phyloP scores from a whole-genome alignment of 2,888 invertebrate genomes.

The Glyphotaelius pellucidus region DNA sequence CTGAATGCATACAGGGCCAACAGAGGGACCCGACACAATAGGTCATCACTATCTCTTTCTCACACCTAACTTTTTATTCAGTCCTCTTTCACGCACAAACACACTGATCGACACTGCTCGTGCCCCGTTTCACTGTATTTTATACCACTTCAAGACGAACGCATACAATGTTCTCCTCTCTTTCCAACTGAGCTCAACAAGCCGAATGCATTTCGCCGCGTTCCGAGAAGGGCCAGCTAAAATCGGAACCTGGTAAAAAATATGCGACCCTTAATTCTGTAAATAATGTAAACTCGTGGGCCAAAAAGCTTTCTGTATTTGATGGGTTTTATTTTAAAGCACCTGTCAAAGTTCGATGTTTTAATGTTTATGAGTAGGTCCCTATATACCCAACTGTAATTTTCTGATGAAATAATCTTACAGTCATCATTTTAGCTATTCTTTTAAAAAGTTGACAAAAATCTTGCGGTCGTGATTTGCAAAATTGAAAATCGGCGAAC shows the following conservation, averaged over 20 bases:
- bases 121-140: conserved; percentile 46
- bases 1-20: conserved; percentile 51
- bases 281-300: not conserved
- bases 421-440: not conserved
- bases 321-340: not conserved
- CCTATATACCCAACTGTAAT: not conserved
- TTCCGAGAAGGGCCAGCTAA: conserved; percentile 30
- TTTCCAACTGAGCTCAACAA: conserved; percentile 25
- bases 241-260: not conserved
- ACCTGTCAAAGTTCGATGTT: too few relatives aligned
- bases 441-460: too few relatives aligned
- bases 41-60: conserved; percentile 62
- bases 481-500: too few relatives aligned
- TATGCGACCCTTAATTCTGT: not conserved
- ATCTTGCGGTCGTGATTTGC: too few relatives aligned
- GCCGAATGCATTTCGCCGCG: conserved; percentile 26
- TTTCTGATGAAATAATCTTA: not conserved
- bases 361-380: not conserved
- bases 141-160: conserved; percentile 54
- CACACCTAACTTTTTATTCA: conserved; percentile 58
- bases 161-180: conserved; percentile 10
- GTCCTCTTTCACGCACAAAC: conserved; percentile 43
- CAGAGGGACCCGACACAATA: conserved; percentile 55
- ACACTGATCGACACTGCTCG: conserved; percentile 27
- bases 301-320: not conserved